phyloP scores from a whole-genome alignment of 2,797 vertebrate species.

The Lepus oiostolus region DNA sequence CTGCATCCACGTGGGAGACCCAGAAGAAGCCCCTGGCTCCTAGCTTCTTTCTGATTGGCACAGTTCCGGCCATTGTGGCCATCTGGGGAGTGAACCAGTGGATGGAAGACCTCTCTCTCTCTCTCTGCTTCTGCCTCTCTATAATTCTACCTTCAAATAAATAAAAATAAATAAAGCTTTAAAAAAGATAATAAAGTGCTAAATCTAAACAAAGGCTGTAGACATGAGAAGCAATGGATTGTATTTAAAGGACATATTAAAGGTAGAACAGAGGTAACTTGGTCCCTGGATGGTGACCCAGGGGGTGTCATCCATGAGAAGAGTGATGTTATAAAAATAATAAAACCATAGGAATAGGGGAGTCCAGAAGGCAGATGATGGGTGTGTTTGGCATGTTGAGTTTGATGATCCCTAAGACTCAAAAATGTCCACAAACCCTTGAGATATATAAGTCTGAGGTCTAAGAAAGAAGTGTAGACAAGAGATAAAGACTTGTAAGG shows the following conservation, averaged over 20 bases:
- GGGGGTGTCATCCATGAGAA: background rate
- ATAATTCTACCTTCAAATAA: too few species aligned
- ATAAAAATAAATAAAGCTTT: too few species aligned
- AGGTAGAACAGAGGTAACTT: conserved; percentile 6
- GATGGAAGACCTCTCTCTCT: too few species aligned
- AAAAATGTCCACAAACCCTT: background rate
- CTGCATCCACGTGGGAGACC: too few species aligned
- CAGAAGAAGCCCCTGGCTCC: too few species aligned
- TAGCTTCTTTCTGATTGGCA: too few species aligned
- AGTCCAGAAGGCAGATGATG: background rate
- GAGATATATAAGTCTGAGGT: background rate
- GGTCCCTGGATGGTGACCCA: background rate
- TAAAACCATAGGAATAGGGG: background rate
- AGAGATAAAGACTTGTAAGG: background rate
- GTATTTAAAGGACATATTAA: conserved; percentile 35
- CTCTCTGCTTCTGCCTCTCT: too few species aligned
- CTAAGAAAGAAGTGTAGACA: background rate
- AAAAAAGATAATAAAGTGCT: background rate
- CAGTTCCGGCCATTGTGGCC: too few species aligned
- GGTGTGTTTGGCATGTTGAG: background rate
- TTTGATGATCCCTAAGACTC: background rate
- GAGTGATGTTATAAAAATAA: background rate
- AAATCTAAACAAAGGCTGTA: conserved; percentile 1
- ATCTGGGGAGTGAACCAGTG: too few species aligned
- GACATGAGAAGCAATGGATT: background rate